phyloP scores from a whole-genome alignment of 2,113 vertebrate genomes.

The Tachysurus fulvidraco region DNA sequence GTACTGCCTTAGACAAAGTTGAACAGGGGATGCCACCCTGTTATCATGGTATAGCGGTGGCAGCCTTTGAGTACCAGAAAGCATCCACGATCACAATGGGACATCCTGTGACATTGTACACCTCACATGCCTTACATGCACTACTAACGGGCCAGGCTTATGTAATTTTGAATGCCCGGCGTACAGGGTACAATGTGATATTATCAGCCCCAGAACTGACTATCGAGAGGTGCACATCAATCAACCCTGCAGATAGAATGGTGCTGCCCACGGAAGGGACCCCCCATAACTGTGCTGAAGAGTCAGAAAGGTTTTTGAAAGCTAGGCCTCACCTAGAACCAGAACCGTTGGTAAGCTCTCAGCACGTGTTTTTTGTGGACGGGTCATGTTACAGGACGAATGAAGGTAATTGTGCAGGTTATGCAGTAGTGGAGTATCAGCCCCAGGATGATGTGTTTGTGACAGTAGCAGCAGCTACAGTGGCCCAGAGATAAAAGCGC shows the following conservation, averaged over 20 bases:
- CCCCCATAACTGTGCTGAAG: neutral
- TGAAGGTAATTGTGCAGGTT: neutral
- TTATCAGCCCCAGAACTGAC: neutral
- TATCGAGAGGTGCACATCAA: rapidly evolving
- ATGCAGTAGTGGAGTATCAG: neutral
- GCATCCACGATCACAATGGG: conserved; percentile 40
- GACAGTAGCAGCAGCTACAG: too few species aligned
- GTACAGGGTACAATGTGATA: neutral
- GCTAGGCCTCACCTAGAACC: neutral
- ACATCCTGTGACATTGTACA: neutral
- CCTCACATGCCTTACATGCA: neutral
- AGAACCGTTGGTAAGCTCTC: neutral
- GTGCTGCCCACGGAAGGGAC: too few species aligned
- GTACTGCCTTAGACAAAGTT: neutral
- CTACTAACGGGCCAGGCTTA: too few species aligned
- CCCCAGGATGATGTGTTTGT: too few species aligned
- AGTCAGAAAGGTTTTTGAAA: neutral
- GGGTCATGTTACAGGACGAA: neutral
- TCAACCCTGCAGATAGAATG: neutral
- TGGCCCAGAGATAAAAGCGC: too few species aligned
- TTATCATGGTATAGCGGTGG: neutral
- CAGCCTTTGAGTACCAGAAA: conserved; percentile 62
- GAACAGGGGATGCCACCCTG: neutral
- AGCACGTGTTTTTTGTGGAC: neutral
- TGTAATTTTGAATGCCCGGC: too few species aligned